Percentiles rank a stretch among this genome's conserved stretches.
These are phyloP conservation scores for Dromaius novaehollandiae DNA, from an alignment of 2,113 vertebrate species.

Conservation along the genomic window DNA sequence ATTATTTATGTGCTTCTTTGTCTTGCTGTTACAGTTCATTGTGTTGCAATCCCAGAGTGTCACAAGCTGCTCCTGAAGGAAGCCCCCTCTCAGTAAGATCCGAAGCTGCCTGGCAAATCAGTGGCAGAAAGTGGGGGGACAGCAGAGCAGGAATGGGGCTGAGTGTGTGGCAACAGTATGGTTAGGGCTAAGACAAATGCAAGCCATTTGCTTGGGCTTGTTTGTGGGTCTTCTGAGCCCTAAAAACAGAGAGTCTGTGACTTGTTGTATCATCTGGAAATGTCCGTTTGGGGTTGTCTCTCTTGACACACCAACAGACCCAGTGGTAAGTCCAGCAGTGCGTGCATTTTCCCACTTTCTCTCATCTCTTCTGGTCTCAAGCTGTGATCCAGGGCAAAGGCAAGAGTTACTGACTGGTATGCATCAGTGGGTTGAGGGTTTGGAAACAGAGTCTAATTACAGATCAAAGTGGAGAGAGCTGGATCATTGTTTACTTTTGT, in stretches of 20 bases:
- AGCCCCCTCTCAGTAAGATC: background rate
- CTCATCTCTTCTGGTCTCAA: background rate
- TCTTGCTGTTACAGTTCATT: slow-evolving; percentile 7
- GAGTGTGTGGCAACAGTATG: fast-evolving
- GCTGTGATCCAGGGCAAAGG: background rate
- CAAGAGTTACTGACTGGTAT: background rate
- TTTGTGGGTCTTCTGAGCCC: background rate
- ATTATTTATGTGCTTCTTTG: slow-evolving; percentile 8
- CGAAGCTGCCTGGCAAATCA: background rate
- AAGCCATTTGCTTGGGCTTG: background rate
- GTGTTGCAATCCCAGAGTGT: slow-evolving; percentile 2
- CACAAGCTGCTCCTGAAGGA: background rate
- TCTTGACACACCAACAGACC: background rate
- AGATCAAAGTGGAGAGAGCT: background rate
- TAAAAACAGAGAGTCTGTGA: background rate
- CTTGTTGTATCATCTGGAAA: background rate
- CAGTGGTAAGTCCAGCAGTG: background rate
- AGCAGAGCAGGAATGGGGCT: background rate
- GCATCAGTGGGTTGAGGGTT: background rate
- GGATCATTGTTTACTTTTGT: background rate
- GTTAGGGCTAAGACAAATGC: background rate
- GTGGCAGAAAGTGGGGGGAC: background rate
- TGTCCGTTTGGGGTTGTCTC: background rate
- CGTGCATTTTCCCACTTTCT: background rate
- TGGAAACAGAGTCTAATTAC: background rate